Evolutionary conservation across 2,888 invertebrate genomes (phyloP), one percentile per base, ranked within the genome.

Genomic region (Nomada fucata): DNA sequence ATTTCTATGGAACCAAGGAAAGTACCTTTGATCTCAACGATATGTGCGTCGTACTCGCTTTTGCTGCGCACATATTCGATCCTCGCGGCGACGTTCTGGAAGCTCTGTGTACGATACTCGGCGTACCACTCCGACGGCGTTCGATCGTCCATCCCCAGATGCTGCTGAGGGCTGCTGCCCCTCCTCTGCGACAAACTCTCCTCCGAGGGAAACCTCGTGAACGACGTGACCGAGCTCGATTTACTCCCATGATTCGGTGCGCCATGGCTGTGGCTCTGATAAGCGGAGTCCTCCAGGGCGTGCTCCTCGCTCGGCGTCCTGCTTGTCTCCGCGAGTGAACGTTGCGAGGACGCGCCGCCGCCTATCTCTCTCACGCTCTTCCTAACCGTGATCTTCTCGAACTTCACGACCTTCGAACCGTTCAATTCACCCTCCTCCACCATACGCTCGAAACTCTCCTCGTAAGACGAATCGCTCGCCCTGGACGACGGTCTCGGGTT

Each of bases 11-110:
- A 44, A 71, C 23, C 23, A 9, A 67, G 26, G 65, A 0, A 26
- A 57, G 65, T 96, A 97, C 97, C 97, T 97, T 96, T 96, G 92
- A 97, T 97, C 94, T 96, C 96, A 89, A 96, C 97, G 93, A 98
- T 98, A 94, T 97, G 97, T 75, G 96, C 96, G 94, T 98, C 98
- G 94, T 97, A 97, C 94, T 97, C 97, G 91, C 96, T 97, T 93
- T 96, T 96, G 94, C 96, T 97, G 92, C 97, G 95, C 86, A 96
- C 95, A 91, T 95, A 96, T 88, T 97, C 96, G 94, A 96, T 95
- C 92, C 96, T 96, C 63, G 96, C 95, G 84, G 96, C 96, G 75
- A 95, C 94, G 92, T 95, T 95, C 88, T 96, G 96, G 92, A 97
- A 95, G 90, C 95, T 95, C 88, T 94, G 95, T 87, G 94, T 94